A percentile compares a stretch with the other conserved stretches of the same genome.
Conservation (phyloP, 2,888 invertebrate genomes). For the Harpagoxenus sublaevis region DNA sequence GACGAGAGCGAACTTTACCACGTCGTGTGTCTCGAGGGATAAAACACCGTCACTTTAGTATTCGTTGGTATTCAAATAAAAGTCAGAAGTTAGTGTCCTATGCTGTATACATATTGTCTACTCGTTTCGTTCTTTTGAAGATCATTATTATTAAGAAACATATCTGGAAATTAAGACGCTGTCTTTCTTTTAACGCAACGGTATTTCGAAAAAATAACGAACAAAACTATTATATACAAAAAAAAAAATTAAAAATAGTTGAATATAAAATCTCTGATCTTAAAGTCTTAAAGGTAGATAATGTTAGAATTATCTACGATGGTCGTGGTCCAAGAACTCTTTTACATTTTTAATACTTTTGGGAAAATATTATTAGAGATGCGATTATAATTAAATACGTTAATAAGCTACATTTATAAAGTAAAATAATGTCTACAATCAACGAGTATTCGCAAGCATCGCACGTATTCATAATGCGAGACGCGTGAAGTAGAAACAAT, state of each 20-base stretch:
- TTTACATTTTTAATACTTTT: neutral
- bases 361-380: neutral
- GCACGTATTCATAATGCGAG: neutral
- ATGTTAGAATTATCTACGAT: neutral
- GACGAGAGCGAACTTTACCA: neutral
- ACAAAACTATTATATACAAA: neutral
- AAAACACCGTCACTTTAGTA: neutral
- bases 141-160: neutral
- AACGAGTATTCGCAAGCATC: neutral
- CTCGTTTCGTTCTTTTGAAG: neutral
- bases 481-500: constrained; percentile 2
- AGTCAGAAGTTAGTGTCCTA: neutral
- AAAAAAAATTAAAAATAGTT: neutral
- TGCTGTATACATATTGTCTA: neutral
- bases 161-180: neutral
- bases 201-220: neutral
- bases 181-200: neutral
- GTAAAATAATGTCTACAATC: constrained; percentile 16
- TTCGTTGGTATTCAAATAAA: constrained; percentile 40
- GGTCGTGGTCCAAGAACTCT: neutral
- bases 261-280: neutral
- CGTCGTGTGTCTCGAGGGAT: neutral
- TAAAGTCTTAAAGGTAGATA: neutral
- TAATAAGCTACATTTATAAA: neutral
- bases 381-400: constrained; percentile 13